A percentile compares a stretch with the other conserved stretches of the same genome.
phyloP scores from a whole-genome alignment of 2,113 vertebrate species.

The Cepphus grylle region DNA sequence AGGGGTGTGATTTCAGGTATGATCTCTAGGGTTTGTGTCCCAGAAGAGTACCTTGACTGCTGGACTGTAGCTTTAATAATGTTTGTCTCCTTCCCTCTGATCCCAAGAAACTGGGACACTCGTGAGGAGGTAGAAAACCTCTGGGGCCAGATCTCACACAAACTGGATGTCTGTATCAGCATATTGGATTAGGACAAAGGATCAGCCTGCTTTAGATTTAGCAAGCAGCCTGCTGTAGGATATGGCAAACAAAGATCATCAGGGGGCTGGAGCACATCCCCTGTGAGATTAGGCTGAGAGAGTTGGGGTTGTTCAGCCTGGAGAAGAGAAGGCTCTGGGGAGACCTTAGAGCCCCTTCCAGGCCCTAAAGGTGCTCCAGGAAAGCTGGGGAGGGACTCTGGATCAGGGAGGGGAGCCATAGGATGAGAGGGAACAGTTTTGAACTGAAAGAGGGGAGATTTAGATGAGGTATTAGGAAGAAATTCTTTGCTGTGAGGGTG shows the following conservation, averaged over 20 bases:
- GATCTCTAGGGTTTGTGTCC: not conserved
- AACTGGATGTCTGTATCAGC: not conserved
- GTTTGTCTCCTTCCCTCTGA: not conserved
- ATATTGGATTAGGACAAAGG: not conserved
- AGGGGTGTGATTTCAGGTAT: fast-evolving
- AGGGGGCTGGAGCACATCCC: fast-evolving
- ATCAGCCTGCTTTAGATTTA: not conserved
- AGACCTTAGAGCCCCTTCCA: fast-evolving
- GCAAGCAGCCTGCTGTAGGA: not conserved
- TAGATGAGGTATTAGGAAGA: fast-evolving
- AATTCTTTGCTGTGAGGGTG: fast-evolving
- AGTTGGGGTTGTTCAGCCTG: not conserved
- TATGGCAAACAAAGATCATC: not conserved
- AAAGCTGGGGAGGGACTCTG: not conserved
- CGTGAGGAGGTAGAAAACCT: not conserved
- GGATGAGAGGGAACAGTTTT: fast-evolving
- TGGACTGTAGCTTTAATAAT: not conserved
- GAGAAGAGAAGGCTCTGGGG: fast-evolving
- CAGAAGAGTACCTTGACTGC: not conserved
- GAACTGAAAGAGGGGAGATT: fast-evolving
- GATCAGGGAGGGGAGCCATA: fast-evolving
- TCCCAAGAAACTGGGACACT: not conserved
- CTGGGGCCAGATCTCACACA: not conserved
- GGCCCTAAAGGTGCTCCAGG: fast-evolving
- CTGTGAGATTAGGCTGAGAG: not conserved